A percentile compares a stretch with the other conserved stretches of the same genome.
Conservation (phyloP, 2,113 vertebrate species). For the Mirounga angustirostris region DNA sequence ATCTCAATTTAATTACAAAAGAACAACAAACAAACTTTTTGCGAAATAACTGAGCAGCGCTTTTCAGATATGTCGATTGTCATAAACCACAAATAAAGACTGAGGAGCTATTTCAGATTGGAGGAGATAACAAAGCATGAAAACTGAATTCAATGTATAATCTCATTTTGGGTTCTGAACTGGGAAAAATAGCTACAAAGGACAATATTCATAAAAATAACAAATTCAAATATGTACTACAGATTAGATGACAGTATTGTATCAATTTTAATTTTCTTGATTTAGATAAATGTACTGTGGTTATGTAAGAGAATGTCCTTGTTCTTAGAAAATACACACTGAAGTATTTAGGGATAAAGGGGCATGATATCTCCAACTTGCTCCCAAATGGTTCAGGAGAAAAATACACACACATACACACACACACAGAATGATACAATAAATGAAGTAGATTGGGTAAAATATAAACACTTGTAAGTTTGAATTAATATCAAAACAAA, state of each 20-base stretch:
- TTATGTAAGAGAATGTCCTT: background rate
- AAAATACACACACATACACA: background rate
- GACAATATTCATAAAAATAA: background rate
- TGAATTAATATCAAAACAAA: constrained; percentile 8
- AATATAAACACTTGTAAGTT: background rate
- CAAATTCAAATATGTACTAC: background rate
- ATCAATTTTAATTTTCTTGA: background rate
- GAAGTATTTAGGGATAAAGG: background rate
- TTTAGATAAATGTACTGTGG: background rate
- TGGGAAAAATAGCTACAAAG: background rate
- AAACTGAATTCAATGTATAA: background rate
- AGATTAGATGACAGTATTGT: background rate
- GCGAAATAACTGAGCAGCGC: background rate
- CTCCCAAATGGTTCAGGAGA: background rate
- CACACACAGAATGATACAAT: background rate
- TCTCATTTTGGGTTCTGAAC: background rate
- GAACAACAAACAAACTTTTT: background rate
- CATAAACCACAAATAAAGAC: constrained; percentile 12
- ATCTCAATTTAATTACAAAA: background rate
- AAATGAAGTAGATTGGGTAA: background rate
- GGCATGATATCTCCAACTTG: background rate
- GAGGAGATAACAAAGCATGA: background rate
- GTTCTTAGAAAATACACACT: background rate
- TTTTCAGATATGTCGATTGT: constrained; percentile 4
- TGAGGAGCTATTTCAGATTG: background rate